Conservation (phyloP, 2,797 vertebrate genomes). For the Peromyscus aztecus region DNA sequence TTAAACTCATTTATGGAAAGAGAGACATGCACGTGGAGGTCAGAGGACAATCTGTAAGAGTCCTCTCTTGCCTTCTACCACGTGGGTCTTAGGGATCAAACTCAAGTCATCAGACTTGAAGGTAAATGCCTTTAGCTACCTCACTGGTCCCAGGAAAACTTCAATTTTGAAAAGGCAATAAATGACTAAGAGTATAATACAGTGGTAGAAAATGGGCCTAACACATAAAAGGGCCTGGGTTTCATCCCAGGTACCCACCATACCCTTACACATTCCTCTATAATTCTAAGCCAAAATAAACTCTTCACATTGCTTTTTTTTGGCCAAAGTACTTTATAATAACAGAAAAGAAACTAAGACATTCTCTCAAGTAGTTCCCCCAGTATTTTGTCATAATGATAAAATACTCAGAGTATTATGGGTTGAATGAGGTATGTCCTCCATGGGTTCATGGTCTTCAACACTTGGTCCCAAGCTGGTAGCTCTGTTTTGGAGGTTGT, state of each 20-base stretch:
- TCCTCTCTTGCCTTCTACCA: background rate
- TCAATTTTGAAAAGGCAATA: background rate
- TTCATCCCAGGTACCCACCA: background rate
- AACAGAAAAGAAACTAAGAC: background rate
- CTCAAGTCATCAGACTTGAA: background rate
- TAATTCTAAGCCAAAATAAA: background rate
- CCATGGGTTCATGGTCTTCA: no score
- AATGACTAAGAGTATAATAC: background rate
- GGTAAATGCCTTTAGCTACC: background rate
- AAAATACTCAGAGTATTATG: background rate
- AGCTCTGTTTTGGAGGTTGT: background rate
- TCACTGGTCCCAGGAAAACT: background rate
- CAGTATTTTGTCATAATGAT: background rate
- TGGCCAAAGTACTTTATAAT: background rate
- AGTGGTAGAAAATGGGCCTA: background rate
- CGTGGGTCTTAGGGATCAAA: background rate
- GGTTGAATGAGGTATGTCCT: background rate
- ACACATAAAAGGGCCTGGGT: background rate
- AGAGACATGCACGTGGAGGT: no score
- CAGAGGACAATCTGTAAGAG: background rate
- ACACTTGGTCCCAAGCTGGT: no score
- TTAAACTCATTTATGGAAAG: background rate
- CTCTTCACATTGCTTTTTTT: background rate
- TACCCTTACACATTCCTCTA: background rate
- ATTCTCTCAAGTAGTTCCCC: background rate